Percentiles rank a stretch among this genome's conserved stretches.
These are phyloP conservation scores for Drosophila monieri DNA, from an alignment of 2,888 invertebrate species.

Conservation along the genomic window DNA sequence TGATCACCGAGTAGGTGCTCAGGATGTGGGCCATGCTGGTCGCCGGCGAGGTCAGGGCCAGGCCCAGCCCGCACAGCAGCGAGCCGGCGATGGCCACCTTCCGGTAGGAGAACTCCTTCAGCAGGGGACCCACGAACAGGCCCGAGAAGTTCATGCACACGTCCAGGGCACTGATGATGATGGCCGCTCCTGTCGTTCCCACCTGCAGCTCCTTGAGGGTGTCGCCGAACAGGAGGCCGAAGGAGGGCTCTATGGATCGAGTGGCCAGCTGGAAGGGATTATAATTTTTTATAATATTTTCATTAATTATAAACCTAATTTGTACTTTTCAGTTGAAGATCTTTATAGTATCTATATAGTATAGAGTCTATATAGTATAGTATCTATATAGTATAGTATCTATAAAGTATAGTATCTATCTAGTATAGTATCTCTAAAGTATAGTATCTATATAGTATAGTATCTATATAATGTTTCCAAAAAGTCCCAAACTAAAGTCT, in stretches of 20 bases:
- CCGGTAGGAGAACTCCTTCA: constrained; percentile 90
- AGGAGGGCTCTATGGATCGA: constrained; percentile 91
- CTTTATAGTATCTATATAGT: too few relatives aligned
- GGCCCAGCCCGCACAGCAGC: constrained; percentile 87
- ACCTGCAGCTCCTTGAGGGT: constrained; percentile 88
- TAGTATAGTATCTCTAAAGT: too few relatives aligned
- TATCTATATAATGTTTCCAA: too few relatives aligned
- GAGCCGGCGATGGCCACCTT: constrained; percentile 89
- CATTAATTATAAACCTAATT: too few relatives aligned
- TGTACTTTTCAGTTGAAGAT: too few relatives aligned
- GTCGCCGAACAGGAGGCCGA: constrained; percentile 91
- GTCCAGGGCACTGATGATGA: constrained; percentile 91
- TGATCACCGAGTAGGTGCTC: constrained; percentile 90
- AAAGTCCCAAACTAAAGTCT: too few relatives aligned
- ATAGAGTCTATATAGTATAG: too few relatives aligned
- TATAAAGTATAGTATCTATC: too few relatives aligned
- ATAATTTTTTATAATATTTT: too few relatives aligned
- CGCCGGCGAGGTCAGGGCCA: constrained; percentile 88
- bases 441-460: too few relatives aligned
- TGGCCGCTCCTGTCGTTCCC: constrained; percentile 89
- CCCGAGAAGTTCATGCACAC: constrained; percentile 92
- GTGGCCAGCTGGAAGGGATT: constrained; percentile 87
- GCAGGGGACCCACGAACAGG: constrained; percentile 90
- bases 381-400: too few relatives aligned
- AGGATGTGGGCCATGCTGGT: constrained; percentile 89